phyloP scores from a whole-genome alignment of 2,888 invertebrate species.

The Halocaridina rubra region DNA sequence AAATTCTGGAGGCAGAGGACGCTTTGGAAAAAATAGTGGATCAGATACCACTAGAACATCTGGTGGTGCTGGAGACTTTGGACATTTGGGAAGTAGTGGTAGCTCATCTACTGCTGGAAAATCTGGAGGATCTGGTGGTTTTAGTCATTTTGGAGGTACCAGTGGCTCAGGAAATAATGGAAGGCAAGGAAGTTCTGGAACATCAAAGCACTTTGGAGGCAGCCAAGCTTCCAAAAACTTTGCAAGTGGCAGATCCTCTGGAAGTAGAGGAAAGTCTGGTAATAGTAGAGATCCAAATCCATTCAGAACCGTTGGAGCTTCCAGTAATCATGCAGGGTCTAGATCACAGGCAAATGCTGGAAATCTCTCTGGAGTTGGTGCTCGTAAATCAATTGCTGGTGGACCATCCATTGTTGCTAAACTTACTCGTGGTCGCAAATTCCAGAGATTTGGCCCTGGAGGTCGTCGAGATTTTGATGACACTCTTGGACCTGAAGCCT shows the following conservation, averaged over 20 bases:
- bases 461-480: constrained; percentile 74
- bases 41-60: background rate
- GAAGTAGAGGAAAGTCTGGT: constrained; percentile 16
- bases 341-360: background rate
- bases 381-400: constrained; percentile 22
- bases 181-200: background rate
- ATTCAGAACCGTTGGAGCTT: constrained; percentile 9
- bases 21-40: background rate
- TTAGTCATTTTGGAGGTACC: background rate
- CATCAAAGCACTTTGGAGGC: background rate
- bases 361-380: background rate
- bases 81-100: background rate
- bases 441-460: constrained; percentile 76
- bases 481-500: constrained; percentile 71
- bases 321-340: background rate
- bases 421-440: constrained; percentile 64
- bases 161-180: background rate
- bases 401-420: constrained; percentile 61
- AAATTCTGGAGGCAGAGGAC: background rate
- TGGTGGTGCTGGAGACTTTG: constrained; percentile 14
- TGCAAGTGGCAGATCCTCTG: background rate
- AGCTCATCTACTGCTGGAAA: background rate
- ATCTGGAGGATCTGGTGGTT: background rate
- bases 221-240: background rate
- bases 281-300: constrained; percentile 1